phyloP scores from a whole-genome alignment of 2,113 vertebrate genomes.

The Charina bottae region DNA sequence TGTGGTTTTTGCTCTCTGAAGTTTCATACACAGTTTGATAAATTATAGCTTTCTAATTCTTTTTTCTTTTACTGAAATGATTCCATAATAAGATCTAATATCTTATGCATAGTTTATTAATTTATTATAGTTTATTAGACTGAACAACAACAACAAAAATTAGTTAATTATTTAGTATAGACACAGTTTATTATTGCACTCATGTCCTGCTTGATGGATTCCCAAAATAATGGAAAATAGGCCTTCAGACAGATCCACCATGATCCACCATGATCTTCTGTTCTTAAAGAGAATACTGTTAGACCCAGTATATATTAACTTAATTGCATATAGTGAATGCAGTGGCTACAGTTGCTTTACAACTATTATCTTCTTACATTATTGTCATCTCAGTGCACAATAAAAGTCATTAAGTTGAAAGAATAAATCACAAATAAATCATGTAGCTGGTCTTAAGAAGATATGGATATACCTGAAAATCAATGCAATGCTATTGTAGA shows the following conservation, averaged over 20 bases:
- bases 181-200: not conserved
- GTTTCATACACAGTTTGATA: not conserved
- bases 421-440: not conserved
- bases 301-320: not conserved
- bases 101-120: too few relatives aligned
- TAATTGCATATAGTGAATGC: not conserved
- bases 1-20: not conserved
- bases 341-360: not conserved
- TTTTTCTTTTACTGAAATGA: not conserved
- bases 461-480: not conserved
- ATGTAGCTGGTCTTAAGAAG: not conserved
- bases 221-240: not conserved
- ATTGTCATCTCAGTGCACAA: not conserved
- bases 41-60: not conserved
- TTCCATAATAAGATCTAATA: slow-evolving; percentile 1
- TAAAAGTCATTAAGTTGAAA: not conserved
- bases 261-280: not conserved
- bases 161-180: too few relatives aligned
- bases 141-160: too few relatives aligned
- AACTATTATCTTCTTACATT: not conserved
- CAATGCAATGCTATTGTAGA: not conserved
- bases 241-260: not conserved
- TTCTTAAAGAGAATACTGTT: not conserved
- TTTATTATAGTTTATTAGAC: too few relatives aligned
- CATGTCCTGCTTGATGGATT: not conserved